phyloP scores from a whole-genome alignment of 2,888 invertebrate genomes.

The Rotaria socialis region DNA sequence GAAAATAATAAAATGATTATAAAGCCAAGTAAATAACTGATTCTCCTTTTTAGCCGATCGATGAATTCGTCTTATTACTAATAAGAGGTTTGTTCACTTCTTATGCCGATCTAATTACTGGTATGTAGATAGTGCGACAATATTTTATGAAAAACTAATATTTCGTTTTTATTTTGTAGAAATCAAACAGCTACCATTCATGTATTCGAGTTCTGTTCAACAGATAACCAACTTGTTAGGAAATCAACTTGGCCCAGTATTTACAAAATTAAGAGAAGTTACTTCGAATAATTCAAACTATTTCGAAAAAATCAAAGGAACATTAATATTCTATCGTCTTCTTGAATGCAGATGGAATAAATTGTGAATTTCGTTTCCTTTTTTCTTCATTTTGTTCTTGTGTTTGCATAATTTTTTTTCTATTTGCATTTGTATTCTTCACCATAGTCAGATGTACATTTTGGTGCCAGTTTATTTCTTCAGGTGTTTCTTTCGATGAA shows the following conservation, averaged over 20 bases:
- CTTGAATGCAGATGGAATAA: neutral
- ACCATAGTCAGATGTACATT: neutral
- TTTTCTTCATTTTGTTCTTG: neutral
- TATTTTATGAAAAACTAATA: neutral
- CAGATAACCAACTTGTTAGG: neutral
- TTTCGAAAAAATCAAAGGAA: neutral
- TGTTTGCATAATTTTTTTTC: neutral
- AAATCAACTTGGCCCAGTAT: neutral
- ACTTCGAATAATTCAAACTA: neutral
- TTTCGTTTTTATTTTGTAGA: neutral
- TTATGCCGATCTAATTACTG: neutral
- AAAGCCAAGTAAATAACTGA: too few species aligned
- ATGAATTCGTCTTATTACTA: neutral
- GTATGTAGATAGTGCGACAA: neutral
- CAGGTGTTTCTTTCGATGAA: neutral
- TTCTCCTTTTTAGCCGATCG: neutral
- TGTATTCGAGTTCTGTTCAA: neutral
- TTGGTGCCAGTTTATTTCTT: neutral
- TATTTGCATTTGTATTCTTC: neutral
- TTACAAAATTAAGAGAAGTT: neutral
- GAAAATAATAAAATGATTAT: too few species aligned
- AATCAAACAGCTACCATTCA: neutral
- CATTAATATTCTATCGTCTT: neutral
- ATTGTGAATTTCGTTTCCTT: neutral
- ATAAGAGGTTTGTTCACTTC: neutral